Percentiles rank a stretch among this genome's conserved stretches.
These are phyloP conservation scores for Phalanger gymnotis DNA, from an alignment of 2,797 vertebrate species.

Conservation along the genomic window DNA sequence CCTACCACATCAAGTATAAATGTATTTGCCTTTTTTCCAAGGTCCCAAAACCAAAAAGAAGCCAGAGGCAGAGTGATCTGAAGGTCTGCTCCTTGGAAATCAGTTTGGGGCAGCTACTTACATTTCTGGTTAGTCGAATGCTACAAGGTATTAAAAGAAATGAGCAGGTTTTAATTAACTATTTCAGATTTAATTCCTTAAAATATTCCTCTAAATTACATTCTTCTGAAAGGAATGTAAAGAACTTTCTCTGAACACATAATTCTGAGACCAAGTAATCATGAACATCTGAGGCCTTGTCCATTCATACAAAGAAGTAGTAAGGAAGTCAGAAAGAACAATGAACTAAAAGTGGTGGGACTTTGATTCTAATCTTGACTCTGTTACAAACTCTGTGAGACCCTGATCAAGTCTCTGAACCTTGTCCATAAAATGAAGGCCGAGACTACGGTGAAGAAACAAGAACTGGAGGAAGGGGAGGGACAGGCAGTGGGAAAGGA, in stretches of 20 bases:
- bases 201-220: too few species aligned
- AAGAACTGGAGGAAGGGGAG: neutral
- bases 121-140: neutral
- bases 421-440: neutral
- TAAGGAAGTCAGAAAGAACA: neutral
- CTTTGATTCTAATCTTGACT: neutral
- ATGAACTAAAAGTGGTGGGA: neutral
- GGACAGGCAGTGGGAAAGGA: neutral
- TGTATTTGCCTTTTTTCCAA: neutral
- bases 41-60: neutral
- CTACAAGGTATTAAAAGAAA: neutral
- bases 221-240: neutral
- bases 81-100: neutral
- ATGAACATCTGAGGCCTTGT: neutral
- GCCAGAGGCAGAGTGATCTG: neutral
- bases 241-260: neutral
- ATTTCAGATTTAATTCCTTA: neutral
- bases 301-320: neutral
- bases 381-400: neutral
- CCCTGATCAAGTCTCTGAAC: neutral
- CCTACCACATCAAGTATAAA: neutral
- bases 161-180: neutral
- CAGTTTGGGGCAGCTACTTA: neutral
- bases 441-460: neutral
- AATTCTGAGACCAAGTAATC: neutral